Percentiles rank a stretch among this genome's conserved stretches.
Evolutionary conservation across 1,140 invertebrate genomes (phyloP).

Genomic region (Pectinophora gossypiella): DNA sequence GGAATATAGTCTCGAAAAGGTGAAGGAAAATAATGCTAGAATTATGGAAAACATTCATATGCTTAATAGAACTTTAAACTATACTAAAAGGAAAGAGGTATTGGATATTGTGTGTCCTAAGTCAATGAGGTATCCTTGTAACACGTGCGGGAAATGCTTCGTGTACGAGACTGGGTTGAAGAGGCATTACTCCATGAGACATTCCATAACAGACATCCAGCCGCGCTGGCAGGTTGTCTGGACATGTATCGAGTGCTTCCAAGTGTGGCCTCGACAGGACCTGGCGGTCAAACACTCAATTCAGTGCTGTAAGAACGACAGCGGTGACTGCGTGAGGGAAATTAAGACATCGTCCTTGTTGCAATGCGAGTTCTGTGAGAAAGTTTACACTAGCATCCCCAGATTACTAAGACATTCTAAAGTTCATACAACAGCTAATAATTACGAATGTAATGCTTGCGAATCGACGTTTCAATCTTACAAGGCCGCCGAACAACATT

Average conservation of each 20-base stretch:
- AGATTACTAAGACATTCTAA: constrained; percentile 58
- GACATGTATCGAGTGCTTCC: constrained; percentile 65
- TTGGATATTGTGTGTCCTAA: constrained; percentile 45
- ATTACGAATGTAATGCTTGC: constrained; percentile 65
- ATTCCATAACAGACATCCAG: constrained; percentile 38
- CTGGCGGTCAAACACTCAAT: constrained; percentile 46
- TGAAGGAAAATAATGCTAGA: constrained; percentile 64
- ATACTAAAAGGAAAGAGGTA: constrained; percentile 63
- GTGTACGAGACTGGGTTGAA: constrained; percentile 60
- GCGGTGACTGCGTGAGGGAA: constrained; percentile 39
- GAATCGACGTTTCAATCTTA: constrained; percentile 51
- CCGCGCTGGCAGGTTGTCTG: constrained; percentile 65
- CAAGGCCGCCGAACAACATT: constrained; percentile 58
- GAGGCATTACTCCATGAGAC: constrained; percentile 46
- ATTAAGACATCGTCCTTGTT: constrained; percentile 56
- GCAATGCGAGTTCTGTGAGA: constrained; percentile 68
- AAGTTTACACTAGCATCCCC: constrained; percentile 63
- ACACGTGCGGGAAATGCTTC: constrained; percentile 61
- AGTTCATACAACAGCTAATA: constrained; percentile 45
- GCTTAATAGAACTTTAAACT: constrained; percentile 61
- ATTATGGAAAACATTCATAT: constrained; percentile 71
- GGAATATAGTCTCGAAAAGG: constrained; percentile 63
- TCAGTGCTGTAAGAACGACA: constrained; percentile 40
- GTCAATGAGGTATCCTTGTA: constrained; percentile 43
- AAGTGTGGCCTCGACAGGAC: constrained; percentile 61